phyloP scores from a whole-genome alignment of 2,888 invertebrate species.

The Agrochola lychnidis region DNA sequence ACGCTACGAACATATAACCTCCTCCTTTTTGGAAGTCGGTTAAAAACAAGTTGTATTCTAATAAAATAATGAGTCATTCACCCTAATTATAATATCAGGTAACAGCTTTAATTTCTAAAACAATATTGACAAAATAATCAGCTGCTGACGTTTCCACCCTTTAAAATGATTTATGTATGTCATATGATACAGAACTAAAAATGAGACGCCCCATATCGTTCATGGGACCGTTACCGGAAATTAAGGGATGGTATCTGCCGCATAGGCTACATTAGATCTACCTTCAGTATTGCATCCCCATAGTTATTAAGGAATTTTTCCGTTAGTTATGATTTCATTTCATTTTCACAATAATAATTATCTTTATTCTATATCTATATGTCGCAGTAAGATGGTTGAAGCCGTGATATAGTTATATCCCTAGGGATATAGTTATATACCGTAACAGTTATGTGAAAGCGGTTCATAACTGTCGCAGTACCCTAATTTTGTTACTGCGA shows the following conservation, averaged over 20 bases:
- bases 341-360: neutral
- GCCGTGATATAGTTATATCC: too few species aligned
- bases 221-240: conserved; percentile 47
- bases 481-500: too few species aligned
- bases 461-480: too few species aligned
- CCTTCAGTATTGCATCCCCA: conserved; percentile 1
- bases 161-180: conserved; percentile 41
- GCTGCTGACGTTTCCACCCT: conserved; percentile 27
- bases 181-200: conserved; percentile 32
- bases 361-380: neutral
- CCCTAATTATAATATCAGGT: neutral
- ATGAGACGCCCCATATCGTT: conserved; percentile 27
- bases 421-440: too few species aligned
- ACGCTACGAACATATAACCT: too few species aligned
- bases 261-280: neutral
- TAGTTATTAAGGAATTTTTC: neutral
- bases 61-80: too few species aligned
- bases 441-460: too few species aligned
- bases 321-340: neutral
- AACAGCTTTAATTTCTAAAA: conserved; percentile 1
- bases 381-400: too few species aligned
- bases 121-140: conserved; percentile 40
- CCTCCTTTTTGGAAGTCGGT: too few species aligned
- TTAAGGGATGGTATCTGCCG: conserved; percentile 42
- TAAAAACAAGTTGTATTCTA: too few species aligned